Conservation (phyloP, 30 jellyfish, hydroid and myxozoan species). For the Hydractinia echinata region DNA sequence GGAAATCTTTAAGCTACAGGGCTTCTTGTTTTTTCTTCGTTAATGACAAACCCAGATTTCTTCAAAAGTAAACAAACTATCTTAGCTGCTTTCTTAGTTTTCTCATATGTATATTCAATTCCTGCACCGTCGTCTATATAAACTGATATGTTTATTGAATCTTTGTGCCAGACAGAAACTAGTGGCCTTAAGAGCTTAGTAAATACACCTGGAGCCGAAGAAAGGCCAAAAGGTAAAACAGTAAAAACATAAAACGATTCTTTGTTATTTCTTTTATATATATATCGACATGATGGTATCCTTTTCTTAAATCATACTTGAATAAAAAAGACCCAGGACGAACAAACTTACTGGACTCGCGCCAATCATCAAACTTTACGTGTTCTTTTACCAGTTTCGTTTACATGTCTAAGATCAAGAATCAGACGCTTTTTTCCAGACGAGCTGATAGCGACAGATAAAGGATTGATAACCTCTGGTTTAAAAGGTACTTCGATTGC, state of each 20-base stretch:
- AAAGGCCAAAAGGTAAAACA: background rate
- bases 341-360: background rate
- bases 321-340: background rate
- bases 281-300: background rate
- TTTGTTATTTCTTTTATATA: background rate
- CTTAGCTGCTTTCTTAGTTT: background rate
- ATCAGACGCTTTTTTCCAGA: background rate
- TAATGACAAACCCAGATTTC: background rate
- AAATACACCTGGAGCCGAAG: background rate
- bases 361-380: background rate
- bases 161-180: background rate
- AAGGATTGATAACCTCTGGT: background rate
- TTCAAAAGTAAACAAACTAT: background rate
- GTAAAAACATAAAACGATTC: background rate
- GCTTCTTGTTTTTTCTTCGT: background rate
- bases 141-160: background rate
- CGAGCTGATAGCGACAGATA: background rate
- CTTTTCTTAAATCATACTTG: background rate
- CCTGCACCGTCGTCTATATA: background rate
- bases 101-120: background rate
- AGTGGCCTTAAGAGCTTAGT: conserved; percentile 3
- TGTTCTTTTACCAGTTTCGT: background rate
- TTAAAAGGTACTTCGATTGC: background rate
- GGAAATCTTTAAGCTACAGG: no score
- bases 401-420: background rate